A percentile compares a stretch with the other conserved stretches of the same genome.
phyloP scores from a whole-genome alignment of 2,113 vertebrate genomes.

The Lipotes vexillifer region DNA sequence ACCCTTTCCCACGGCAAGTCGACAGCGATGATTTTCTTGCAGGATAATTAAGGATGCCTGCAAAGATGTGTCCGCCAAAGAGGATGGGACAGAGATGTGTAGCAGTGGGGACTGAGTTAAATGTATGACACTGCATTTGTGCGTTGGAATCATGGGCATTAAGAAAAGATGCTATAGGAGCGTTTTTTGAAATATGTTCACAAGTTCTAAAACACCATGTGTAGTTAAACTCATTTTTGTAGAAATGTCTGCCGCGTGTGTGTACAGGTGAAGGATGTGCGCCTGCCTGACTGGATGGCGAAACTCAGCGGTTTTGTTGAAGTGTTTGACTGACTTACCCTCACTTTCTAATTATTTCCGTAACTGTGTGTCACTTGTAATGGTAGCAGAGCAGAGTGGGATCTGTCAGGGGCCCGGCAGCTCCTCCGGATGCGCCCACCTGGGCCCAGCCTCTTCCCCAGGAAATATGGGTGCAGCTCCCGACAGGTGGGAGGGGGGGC shows the following conservation, averaged over 20 bases:
- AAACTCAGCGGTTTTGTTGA: neutral
- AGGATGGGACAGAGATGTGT: neutral
- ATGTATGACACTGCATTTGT: neutral
- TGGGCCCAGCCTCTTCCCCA: neutral
- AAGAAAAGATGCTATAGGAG: neutral
- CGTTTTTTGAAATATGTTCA: neutral
- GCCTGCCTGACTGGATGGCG: no score
- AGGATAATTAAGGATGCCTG: neutral
- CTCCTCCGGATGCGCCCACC: rapidly evolving
- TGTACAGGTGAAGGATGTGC: rapidly evolving
- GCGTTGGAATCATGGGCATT: neutral
- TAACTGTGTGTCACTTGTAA: neutral
- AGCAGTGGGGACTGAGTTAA: neutral
- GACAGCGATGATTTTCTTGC: neutral
- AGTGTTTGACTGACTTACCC: neutral
- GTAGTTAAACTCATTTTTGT: neutral
- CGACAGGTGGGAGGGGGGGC: rapidly evolving
- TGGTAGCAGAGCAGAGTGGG: rapidly evolving
- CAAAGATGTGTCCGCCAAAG: neutral
- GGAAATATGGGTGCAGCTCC: neutral
- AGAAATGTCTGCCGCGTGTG: neutral
- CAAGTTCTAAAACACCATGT: neutral
- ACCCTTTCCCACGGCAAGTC: neutral
- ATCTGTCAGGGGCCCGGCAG: rapidly evolving
- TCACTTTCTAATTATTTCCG: neutral